A percentile compares a stretch with the other conserved stretches of the same genome.
These are phyloP conservation scores for Riparia riparia DNA, from an alignment of 2,113 vertebrate genomes.

Conservation along the genomic window DNA sequence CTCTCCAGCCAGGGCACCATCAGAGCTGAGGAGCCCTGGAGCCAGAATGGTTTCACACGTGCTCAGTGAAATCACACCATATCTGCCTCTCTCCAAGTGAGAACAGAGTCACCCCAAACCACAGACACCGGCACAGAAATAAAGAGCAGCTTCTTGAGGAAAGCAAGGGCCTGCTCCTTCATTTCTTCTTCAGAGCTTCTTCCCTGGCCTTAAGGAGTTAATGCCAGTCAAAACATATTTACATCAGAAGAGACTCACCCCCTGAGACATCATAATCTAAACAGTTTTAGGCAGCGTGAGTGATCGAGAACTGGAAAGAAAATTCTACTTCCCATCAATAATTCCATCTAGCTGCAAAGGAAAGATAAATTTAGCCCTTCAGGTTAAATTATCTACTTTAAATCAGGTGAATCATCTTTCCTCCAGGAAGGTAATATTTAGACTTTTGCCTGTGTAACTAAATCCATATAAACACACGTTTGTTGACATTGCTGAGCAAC, in stretches of 20 bases:
- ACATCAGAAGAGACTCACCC: neutral
- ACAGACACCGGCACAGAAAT: neutral
- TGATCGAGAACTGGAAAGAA: neutral
- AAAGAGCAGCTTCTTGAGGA: neutral
- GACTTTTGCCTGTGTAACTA: neutral
- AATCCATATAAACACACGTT: neutral
- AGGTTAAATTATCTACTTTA: conserved; percentile 39
- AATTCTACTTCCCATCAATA: neutral
- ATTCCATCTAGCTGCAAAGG: conserved; percentile 6
- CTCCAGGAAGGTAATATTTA: conserved; percentile 2
- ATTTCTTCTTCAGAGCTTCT: neutral
- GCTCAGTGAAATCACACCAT: neutral
- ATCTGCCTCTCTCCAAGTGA: neutral
- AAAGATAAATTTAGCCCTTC: conserved; percentile 29
- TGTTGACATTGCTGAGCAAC: conserved; percentile 34
- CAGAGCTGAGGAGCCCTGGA: neutral
- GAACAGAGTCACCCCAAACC: neutral
- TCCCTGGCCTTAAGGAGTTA: neutral
- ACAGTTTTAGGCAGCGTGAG: neutral
- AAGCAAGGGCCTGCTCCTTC: neutral
- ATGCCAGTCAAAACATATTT: neutral
- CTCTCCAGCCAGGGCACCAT: neutral
- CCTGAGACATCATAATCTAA: neutral
- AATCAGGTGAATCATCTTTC: conserved; percentile 42
- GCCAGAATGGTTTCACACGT: neutral